Base-by-base conservation (phyloP, 2,888 invertebrate species). In the Mythimna vitellina region DNA sequence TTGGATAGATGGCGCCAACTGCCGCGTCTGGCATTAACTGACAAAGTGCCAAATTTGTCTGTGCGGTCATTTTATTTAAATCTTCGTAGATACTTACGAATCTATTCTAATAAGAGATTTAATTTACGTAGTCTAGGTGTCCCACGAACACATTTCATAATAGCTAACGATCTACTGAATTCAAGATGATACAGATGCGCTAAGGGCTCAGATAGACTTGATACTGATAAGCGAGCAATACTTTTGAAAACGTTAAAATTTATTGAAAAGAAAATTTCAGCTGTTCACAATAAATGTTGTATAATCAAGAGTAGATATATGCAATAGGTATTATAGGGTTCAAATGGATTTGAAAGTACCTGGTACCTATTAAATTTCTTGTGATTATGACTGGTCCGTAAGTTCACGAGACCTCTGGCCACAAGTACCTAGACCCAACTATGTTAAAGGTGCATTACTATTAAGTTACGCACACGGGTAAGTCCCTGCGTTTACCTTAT, bases 401-500 rank as follows among this genome's bases (percentile, higher is more conserved):
- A 25, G 73, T 32, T 60, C 20, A 54, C 14, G 12, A 49, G 53
- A n/a, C 29, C 63, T 9, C 32, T 57, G 61, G 51, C n/a, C n/a
- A n/a, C 51, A 32, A 51, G 29, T 25, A 61, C 60, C 25, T 8
- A 49, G 25, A 20, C 62, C 70, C 42, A n/a, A 32, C 14, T 3
- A 25, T 22, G 38, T 17, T 32, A n/a, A 20, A 38, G 6, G 9
- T 22, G 20, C 61, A 32, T 54, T 49, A 8, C 42, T 54, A 22
- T 32, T 25, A n/a, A 12, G 35, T n/a, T 10, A 51, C n/a, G 0
- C 29, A 1, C 17, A 25, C 12, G 65, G 76, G 58, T 58, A 69
- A 75, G 49, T 12, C 60, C 81, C 65, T 46, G 54, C 17, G 57
- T 53, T 69, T 65, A 60, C 76, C 54, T 46, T 46, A 25, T 46